phyloP scores from a whole-genome alignment of 2,888 invertebrate species.

The Synergus gifuensis region DNA sequence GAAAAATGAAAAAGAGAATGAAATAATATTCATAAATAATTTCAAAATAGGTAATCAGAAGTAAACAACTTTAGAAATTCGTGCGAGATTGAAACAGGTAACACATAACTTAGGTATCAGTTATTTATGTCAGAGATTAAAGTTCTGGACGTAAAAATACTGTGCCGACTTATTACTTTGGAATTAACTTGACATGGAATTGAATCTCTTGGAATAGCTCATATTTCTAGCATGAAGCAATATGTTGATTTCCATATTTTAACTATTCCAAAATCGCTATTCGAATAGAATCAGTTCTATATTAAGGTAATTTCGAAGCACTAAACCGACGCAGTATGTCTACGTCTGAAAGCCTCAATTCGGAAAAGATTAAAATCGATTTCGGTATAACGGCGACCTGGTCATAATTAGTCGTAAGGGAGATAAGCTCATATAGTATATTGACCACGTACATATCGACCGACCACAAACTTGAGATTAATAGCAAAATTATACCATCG shows the following conservation, averaged over 20 bases:
- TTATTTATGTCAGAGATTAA: slow-evolving; percentile 51
- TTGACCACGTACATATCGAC: slow-evolving; percentile 39
- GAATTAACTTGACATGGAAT: slow-evolving; percentile 15
- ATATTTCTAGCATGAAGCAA: slow-evolving; percentile 16
- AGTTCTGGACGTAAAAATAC: slow-evolving; percentile 32
- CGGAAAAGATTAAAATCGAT: slow-evolving; percentile 63
- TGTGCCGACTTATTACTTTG: not conserved
- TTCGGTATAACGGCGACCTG: slow-evolving; percentile 67
- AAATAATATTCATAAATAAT: not conserved
- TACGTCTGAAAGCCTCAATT: slow-evolving; percentile 49
- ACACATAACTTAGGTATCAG: not conserved
- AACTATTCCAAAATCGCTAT: slow-evolving; percentile 19
- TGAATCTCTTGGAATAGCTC: not conserved
- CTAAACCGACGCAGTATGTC: slow-evolving; percentile 27
- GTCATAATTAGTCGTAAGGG: slow-evolving; percentile 64
- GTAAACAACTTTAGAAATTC: not conserved
- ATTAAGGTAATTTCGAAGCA: slow-evolving; percentile 29
- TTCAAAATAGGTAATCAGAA: not conserved
- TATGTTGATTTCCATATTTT: slow-evolving; percentile 11
- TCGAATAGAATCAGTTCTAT: slow-evolving; percentile 21
- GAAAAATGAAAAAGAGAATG: not conserved
- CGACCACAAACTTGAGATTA: slow-evolving; percentile 67
- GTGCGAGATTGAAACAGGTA: not conserved
- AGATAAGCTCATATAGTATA: slow-evolving; percentile 52
- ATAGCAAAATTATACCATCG: slow-evolving; percentile 73